A percentile compares a stretch with the other conserved stretches of the same genome.
phyloP scores from a whole-genome alignment of 2,797 vertebrate genomes.

The Poecilia gillii region DNA sequence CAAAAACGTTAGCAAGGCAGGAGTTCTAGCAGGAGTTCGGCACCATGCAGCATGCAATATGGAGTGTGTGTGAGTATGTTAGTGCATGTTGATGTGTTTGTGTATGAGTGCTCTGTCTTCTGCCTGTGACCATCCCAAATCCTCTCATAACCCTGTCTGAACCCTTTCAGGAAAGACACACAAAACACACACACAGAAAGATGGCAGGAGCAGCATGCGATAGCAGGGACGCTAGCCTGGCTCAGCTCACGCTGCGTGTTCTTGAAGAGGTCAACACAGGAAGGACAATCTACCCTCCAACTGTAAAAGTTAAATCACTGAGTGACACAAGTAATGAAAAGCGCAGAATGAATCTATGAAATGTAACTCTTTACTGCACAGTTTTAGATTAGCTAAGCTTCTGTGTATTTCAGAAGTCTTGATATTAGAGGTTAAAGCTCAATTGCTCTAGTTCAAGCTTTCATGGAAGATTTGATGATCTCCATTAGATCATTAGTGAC shows the following conservation, averaged over 20 bases:
- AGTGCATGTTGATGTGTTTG: background rate
- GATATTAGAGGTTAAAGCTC: background rate
- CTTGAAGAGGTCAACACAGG: conserved; percentile 31
- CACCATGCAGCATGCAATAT: conserved; percentile 17
- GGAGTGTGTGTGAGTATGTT: conserved; percentile 12
- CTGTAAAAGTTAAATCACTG: conserved; percentile 9
- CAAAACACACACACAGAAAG: conserved; percentile 5
- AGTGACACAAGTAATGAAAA: background rate
- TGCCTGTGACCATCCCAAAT: conserved; percentile 27
- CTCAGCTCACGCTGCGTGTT: conserved; percentile 24
- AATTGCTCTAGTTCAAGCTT: background rate
- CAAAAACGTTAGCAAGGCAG: conserved; percentile 14
- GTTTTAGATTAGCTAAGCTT: background rate
- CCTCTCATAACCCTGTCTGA: conserved; percentile 43
- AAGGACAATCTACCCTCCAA: conserved; percentile 14
- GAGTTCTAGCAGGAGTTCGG: conserved; percentile 18
- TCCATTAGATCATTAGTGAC: background rate
- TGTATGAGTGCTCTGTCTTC: background rate
- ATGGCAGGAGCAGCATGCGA: conserved; percentile 24
- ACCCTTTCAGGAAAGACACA: conserved; percentile 20
- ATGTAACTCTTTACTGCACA: background rate
- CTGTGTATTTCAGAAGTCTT: background rate
- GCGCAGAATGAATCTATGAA: background rate
- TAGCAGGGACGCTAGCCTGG: conserved; percentile 27
- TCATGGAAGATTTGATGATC: background rate